Evolutionary conservation across 2,113 vertebrate genomes (phyloP).

Genomic region (Cranoglanis bouderius): DNA sequence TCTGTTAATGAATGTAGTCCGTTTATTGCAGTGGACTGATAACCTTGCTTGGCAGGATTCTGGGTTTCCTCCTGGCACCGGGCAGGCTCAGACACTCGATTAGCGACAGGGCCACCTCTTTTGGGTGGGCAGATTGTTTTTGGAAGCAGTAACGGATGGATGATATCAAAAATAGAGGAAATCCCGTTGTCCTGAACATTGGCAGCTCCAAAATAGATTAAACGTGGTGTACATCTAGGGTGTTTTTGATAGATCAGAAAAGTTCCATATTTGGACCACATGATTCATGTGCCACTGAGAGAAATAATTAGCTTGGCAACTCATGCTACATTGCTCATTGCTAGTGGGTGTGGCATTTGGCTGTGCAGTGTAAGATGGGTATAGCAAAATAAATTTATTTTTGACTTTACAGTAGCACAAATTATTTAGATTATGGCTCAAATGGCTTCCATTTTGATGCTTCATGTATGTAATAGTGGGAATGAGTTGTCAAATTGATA

Average conservation of each 20-base stretch:
- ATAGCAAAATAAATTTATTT: not conserved
- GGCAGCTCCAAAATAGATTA: not conserved
- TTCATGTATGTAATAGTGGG: not conserved
- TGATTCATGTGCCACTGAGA: not conserved
- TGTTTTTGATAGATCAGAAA: conserved; percentile 2
- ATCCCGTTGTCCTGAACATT: not conserved
- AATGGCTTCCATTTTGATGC: not conserved
- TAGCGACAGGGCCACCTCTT: not conserved
- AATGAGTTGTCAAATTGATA: not conserved
- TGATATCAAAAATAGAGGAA: not conserved
- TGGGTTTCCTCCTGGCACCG: conserved; percentile 27
- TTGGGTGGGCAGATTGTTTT: conserved; percentile 21
- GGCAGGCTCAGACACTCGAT: not conserved
- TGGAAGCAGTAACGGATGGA: conserved; percentile 7
- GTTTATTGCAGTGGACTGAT: conserved; percentile 40
- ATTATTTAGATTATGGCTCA: not conserved
- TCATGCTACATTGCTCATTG: conserved; percentile 18
- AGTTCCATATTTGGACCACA: not conserved
- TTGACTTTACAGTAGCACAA: not conserved
- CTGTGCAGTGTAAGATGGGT: not conserved
- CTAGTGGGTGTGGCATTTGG: conserved; percentile 22
- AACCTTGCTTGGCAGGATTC: conserved; percentile 38
- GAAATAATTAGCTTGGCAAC: conserved; percentile 29
- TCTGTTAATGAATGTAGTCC: conserved; percentile 40
- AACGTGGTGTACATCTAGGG: not conserved